These are phyloP conservation scores for Macrotus californicus DNA, from an alignment of 2,113 vertebrate species.

Conservation along the genomic window DNA sequence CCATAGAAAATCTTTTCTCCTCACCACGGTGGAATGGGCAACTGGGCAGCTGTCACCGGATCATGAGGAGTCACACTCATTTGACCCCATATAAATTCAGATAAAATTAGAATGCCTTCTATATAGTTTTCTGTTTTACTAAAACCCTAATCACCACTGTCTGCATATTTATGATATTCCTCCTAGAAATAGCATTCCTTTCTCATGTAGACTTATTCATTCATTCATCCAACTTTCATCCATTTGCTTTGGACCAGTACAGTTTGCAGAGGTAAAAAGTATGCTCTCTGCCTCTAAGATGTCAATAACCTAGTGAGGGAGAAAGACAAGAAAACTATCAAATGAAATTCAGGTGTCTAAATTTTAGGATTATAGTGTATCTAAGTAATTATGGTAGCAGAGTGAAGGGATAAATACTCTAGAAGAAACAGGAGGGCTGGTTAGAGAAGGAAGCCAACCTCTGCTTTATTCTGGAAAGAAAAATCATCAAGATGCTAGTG, in stretches of 20 bases:
- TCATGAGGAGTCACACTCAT: not conserved
- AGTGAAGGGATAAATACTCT: not conserved
- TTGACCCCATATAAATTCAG: not conserved
- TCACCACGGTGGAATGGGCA: not conserved
- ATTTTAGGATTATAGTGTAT: not conserved
- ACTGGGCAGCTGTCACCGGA: not conserved
- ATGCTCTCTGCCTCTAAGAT: not conserved
- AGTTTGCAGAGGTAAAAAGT: not conserved
- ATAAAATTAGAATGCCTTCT: not conserved
- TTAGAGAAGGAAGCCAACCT: not conserved
- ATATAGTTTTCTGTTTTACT: not conserved
- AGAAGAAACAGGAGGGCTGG: not conserved
- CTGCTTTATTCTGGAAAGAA: not conserved
- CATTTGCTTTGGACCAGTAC: not conserved
- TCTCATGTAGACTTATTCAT: not conserved
- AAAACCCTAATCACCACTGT: not conserved
- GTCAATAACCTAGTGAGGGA: not conserved
- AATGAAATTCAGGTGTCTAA: not conserved
- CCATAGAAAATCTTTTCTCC: not conserved
- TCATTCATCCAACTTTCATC: not conserved
- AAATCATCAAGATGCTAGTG: not conserved
- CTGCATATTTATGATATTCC: not conserved
- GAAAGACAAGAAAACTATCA: not conserved
- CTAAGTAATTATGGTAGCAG: not conserved
- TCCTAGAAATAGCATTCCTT: not conserved